Base-by-base conservation (phyloP, 2,888 invertebrate species). In the Ditylenchus weischeri region DNA sequence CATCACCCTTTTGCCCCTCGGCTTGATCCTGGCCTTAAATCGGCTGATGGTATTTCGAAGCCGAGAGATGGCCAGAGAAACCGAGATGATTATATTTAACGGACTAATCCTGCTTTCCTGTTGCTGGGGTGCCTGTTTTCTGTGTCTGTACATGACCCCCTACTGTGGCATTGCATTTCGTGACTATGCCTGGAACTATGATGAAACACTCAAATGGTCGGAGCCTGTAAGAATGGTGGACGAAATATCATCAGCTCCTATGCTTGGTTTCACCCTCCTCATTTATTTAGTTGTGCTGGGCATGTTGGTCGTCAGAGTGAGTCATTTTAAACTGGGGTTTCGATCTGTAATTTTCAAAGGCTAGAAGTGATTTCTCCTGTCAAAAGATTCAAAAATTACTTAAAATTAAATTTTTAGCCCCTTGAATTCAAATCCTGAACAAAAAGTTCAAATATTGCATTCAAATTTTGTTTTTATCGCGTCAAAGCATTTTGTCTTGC, bases 131-230 rank as follows among this genome's bases (percentile, higher is more conserved):
- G n/a, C 23, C 18, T n/a, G 23, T 19, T 57, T 57, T 23, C 35
- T 57, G 18, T 21, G 23, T 18, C n/a, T 23, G 4, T 57, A 57
- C 23, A 57, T 57, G 58, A 57, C 58, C 35, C 58, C 58, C n/a
- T 23, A 19, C 35, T 57, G 58, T 23, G 58, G 58, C n/a, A 57
- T 57, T 21, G 58, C 58, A 3, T 57, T 57, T 23, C 58, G 58
- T 3, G 35, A 57, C 58, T 57, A 57, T 29, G 58, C 58, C 58
- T 57, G 58, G 58, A 29, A 29, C 58, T 57, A 57, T 29, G 58
- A 57, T 23, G 23, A 23, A 1, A 19, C 23, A 5, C 35, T 57
- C 18, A 18, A n/a, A 18, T 57, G 58, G 58, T 19, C 58, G 23
- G 58, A 57, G 23, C n/a, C n/a, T 18, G 58, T 57, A 23, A 18